These are phyloP conservation scores for Momotus momota DNA, from an alignment of 2,797 vertebrate genomes.

Conservation along the genomic window DNA sequence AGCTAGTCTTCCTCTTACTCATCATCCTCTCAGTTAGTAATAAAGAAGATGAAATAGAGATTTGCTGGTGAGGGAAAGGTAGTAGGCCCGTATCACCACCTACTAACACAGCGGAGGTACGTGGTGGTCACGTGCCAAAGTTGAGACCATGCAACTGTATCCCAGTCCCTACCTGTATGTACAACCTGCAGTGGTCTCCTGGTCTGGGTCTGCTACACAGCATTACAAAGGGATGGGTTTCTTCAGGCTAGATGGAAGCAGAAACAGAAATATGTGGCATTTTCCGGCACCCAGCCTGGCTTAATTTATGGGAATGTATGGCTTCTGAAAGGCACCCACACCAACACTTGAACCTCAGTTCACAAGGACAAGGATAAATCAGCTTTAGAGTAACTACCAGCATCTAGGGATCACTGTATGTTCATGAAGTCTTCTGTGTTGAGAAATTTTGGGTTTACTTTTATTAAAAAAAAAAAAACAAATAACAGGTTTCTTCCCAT, in stretches of 20 bases:
- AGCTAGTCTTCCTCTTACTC: background rate
- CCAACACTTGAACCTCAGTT: background rate
- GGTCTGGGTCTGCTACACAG: background rate
- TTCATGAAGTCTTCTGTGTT: background rate
- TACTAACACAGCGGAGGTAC: background rate
- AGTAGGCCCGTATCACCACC: background rate
- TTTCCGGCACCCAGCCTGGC: accelerated
- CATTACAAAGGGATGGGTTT: background rate
- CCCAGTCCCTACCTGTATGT: background rate
- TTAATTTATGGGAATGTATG: background rate
- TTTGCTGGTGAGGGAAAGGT: background rate
- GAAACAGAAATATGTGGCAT: background rate
- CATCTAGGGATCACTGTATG: background rate
- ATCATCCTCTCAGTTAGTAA: background rate
- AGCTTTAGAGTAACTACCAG: background rate
- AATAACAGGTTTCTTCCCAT: background rate
- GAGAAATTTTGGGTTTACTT: background rate
- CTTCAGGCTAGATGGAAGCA: background rate
- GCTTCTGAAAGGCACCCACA: background rate
- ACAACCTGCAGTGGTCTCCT: background rate
- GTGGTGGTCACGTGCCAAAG: accelerated
- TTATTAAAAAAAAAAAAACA: background rate
- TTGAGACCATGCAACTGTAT: background rate
- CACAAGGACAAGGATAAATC: background rate
- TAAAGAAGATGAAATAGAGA: background rate